These are phyloP conservation scores for Cremastinae sp. DNA, from an alignment of 2,888 invertebrate genomes.

Conservation along the genomic window DNA sequence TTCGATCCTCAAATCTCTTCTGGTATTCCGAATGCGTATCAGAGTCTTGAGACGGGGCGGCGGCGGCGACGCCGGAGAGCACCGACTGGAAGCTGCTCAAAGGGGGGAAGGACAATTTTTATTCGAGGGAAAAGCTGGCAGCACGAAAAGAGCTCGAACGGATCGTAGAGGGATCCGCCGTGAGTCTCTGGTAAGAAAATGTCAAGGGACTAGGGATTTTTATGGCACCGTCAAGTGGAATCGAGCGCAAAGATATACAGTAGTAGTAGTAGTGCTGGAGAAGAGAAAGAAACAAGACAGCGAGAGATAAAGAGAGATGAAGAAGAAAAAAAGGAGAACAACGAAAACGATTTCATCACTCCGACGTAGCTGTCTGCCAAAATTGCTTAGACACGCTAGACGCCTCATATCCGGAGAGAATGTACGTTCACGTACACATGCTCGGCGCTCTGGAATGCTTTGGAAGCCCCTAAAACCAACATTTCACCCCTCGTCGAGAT, in stretches of 20 bases:
- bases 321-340: slow-evolving; percentile 17
- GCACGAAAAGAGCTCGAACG: slow-evolving; percentile 35
- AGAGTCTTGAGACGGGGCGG: background rate
- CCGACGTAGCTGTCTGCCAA: slow-evolving; percentile 51
- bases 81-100: background rate
- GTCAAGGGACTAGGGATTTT: slow-evolving; percentile 37
- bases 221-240: slow-evolving; percentile 50
- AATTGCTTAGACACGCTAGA: slow-evolving; percentile 58
- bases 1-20: slow-evolving; percentile 8
- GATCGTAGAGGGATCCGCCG: background rate
- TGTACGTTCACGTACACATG: slow-evolving; percentile 21
- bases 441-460: slow-evolving; percentile 19
- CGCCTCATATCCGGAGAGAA: slow-evolving; percentile 45
- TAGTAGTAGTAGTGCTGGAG: too few species aligned
- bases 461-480: slow-evolving; percentile 44
- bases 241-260: slow-evolving; percentile 46
- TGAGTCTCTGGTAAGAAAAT: slow-evolving; percentile 16
- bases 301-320: background rate
- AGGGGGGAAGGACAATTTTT: background rate
- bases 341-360: slow-evolving; percentile 57
- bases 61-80: background rate
- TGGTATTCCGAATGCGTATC: slow-evolving; percentile 2
- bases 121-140: slow-evolving; percentile 24
- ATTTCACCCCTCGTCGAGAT: slow-evolving; percentile 37
- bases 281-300: background rate